These are phyloP conservation scores for Anolis sagrei DNA, from an alignment of 2,113 vertebrate species.

Conservation along the genomic window DNA sequence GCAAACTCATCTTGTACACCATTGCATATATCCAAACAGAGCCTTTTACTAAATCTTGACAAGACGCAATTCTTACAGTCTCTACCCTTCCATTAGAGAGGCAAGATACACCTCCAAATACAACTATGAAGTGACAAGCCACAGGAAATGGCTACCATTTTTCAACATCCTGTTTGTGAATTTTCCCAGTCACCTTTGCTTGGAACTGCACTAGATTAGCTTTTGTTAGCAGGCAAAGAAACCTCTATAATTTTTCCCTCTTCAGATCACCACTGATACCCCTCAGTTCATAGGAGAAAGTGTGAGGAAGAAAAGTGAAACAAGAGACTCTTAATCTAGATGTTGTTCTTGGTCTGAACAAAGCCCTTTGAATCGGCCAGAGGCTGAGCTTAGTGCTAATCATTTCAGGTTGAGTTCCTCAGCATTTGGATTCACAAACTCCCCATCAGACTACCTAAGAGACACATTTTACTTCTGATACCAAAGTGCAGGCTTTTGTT, in stretches of 20 bases:
- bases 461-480: slow-evolving; percentile 47
- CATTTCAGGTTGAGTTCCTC: fast-evolving
- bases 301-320: neutral
- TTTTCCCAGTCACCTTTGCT: neutral
- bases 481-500: slow-evolving; percentile 38
- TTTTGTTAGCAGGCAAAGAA: neutral
- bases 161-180: no score
- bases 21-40: slow-evolving; percentile 1
- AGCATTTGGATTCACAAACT: fast-evolving
- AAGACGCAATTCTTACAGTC: neutral
- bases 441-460: slow-evolving; percentile 26
- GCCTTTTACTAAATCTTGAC: neutral
- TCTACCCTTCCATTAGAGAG: neutral
- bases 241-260: neutral
- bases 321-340: neutral
- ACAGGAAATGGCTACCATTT: neutral
- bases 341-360: neutral
- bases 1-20: neutral
- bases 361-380: neutral
- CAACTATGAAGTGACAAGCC: neutral
- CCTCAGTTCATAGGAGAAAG: neutral
- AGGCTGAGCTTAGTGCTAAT: fast-evolving
- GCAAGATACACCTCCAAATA: neutral
- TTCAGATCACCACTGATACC: neutral
- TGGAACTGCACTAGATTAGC: neutral